Evolutionary conservation across 1,140 invertebrate species (phyloP).

Genomic region (Frieseomelitta varia): DNA sequence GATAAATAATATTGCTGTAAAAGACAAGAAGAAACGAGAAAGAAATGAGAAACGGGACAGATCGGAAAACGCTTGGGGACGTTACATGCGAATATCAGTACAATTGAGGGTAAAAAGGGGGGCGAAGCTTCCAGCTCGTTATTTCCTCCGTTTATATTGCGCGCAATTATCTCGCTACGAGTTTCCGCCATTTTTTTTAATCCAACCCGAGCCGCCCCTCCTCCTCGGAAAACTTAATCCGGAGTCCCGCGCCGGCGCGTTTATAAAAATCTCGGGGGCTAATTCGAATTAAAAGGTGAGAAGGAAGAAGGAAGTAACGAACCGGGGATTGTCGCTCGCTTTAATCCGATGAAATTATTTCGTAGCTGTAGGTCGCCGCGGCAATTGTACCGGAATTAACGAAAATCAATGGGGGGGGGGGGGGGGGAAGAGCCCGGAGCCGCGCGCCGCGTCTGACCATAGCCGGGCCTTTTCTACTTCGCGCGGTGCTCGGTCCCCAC

Average conservation of each 20-base stretch:
- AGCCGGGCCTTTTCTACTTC: conserved; percentile 38
- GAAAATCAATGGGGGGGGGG: neutral
- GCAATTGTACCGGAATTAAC: neutral
- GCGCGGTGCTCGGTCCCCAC: neutral
- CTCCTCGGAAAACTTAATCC: neutral
- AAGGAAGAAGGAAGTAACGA: neutral
- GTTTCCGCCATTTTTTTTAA: neutral
- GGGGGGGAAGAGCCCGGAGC: no score
- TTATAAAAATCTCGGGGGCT: neutral
- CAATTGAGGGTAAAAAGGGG: neutral
- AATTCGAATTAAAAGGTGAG: conserved; percentile 15
- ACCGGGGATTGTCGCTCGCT: neutral
- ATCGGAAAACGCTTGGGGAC: neutral
- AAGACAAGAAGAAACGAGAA: neutral
- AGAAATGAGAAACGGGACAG: no score
- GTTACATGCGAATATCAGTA: neutral
- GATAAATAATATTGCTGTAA: neutral
- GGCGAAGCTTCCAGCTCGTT: neutral
- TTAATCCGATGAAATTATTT: conserved; percentile 2
- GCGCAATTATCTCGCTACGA: neutral
- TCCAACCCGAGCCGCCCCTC: no score
- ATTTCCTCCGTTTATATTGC: neutral
- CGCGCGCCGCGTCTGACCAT: conserved; percentile 36
- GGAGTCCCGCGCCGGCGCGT: no score
- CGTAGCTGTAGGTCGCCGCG: no score